Evolutionary conservation across 2,797 vertebrate species (phyloP).

Genomic region (Gymnoscopelus braueri): DNA sequence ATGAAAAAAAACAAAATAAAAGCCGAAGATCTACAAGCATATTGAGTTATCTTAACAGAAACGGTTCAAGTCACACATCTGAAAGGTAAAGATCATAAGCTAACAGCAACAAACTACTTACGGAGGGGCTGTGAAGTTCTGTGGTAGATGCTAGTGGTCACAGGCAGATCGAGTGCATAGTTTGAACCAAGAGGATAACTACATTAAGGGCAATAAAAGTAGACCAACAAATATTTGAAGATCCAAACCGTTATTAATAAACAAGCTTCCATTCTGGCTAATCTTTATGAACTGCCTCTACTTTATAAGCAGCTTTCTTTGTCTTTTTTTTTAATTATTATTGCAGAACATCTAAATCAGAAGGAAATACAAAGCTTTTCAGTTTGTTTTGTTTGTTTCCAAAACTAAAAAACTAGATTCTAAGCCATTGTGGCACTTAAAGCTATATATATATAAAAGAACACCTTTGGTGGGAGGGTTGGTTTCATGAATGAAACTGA

Average conservation of each 20-base stretch:
- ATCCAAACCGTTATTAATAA: slow-evolving; percentile 67
- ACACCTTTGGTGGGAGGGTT: slow-evolving; percentile 68
- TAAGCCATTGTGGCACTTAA: slow-evolving; percentile 46
- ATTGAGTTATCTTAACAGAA: slow-evolving; percentile 78
- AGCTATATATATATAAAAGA: slow-evolving; percentile 44
- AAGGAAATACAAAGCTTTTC: not conserved
- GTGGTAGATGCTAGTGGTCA: slow-evolving; percentile 88
- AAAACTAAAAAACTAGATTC: slow-evolving; percentile 33
- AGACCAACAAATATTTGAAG: slow-evolving; percentile 73
- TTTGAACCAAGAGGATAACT: slow-evolving; percentile 75
- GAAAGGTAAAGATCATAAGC: slow-evolving; percentile 46
- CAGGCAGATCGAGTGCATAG: slow-evolving; percentile 84
- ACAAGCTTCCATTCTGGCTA: slow-evolving; percentile 56
- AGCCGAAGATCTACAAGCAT: slow-evolving; percentile 68
- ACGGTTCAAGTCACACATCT: slow-evolving; percentile 87
- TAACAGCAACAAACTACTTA: slow-evolving; percentile 67
- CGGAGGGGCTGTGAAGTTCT: slow-evolving; percentile 79
- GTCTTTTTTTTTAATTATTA: slow-evolving; percentile 11
- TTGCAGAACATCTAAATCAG: slow-evolving; percentile 7
- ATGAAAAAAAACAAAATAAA: slow-evolving; percentile 67
- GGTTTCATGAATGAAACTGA: slow-evolving; percentile 30
- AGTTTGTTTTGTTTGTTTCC: slow-evolving; percentile 47
- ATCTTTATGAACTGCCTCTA: slow-evolving; percentile 46
- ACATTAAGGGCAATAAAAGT: slow-evolving; percentile 70
- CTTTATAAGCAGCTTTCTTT: slow-evolving; percentile 9